Base-by-base conservation (phyloP, 2,888 invertebrate species). In the Catocala fraxini region DNA sequence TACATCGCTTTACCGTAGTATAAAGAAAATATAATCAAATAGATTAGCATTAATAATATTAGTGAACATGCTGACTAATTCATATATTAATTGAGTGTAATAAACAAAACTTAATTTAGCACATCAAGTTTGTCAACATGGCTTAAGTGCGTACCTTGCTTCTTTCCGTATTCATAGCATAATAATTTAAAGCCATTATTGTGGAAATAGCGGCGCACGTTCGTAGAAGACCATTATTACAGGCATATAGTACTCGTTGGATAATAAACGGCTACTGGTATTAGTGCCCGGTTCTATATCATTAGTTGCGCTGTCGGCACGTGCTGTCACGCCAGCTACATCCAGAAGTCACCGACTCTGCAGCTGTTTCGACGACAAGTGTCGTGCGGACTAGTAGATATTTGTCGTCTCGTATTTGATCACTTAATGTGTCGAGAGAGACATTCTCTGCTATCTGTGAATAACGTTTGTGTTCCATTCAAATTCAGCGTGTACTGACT, bases 281-380 rank as follows among this genome's bases (percentile, higher is more conserved):
- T 81, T 78, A 76, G 70, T 51, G 66, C 65, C 63, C 71, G 71
- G 73, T 75, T 71, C 79, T 83, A 73, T 88, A 80, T 88, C 81
- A 89, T 88, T 87, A 88, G 81, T 76, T 64, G 74, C 65, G 72
- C 71, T 68, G 76, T 64, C 60, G 81, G 84, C 88, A 86, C 88
- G 86, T 83, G 87, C 84, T 75, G 70, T 65, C 67, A 68, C 70
- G 79, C 77, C 83, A 82, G 82, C 43, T 49, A 56, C 42, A 42
- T 56, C 11, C 41, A 49, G 4, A 10, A 45, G 49, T 35, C 52
- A 45, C n/a, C 12, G 49, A 39, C 13, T 15, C 48, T 12, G 51
- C n/a, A 51, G 35, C 7, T 39, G 35, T 7, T 39, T 39, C 35
- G 7, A 39, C 9, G 35, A 7, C 6, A 39, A 7, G 9, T 39